These are phyloP conservation scores for Tautogolabrus adspersus DNA, from an alignment of 2,113 vertebrate species.

Conservation along the genomic window DNA sequence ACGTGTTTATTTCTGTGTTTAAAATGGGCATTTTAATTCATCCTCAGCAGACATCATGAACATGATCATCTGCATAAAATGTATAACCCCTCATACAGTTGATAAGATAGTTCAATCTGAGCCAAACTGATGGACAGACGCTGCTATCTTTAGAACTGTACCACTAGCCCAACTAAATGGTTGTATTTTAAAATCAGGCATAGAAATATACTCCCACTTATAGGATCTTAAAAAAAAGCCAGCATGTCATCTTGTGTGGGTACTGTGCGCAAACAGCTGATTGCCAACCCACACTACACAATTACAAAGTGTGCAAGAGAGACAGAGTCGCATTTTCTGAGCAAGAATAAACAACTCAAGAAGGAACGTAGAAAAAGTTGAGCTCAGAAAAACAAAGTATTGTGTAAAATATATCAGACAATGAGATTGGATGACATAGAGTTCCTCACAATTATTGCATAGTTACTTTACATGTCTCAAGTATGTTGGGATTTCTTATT, in stretches of 20 bases:
- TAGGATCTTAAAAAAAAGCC: not conserved
- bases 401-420: not conserved
- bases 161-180: not conserved
- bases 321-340: not conserved
- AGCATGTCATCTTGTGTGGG: constrained; percentile 1
- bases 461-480: no score
- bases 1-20: no score
- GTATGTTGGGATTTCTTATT: constrained; percentile 2
- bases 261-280: not conserved
- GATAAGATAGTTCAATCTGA: not conserved
- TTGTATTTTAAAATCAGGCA: not conserved
- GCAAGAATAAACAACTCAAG: not conserved
- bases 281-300: constrained; percentile 14
- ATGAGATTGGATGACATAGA: not conserved
- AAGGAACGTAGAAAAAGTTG: not conserved
- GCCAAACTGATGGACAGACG: not conserved
- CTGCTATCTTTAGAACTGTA: not conserved
- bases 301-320: constrained; percentile 7
- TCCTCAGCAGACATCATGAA: not conserved
- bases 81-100: not conserved
- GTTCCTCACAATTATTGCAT: no score
- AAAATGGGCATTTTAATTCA: not conserved
- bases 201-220: not conserved
- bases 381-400: not conserved
- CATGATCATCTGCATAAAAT: not conserved